phyloP scores from a whole-genome alignment of 2,888 invertebrate species.

The Andrena bicolor region DNA sequence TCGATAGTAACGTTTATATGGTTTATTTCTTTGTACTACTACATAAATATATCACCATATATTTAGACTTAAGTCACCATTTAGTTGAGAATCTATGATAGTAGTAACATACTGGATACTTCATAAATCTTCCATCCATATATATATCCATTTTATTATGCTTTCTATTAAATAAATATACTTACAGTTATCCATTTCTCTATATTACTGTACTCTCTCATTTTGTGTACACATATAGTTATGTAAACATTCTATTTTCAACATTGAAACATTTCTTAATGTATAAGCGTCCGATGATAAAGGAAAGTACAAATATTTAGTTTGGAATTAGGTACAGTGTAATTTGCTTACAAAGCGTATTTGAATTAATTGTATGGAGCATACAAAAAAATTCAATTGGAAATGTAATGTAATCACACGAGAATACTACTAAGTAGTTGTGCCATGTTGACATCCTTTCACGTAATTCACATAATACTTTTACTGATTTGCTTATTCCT shows the following conservation, averaged over 20 bases:
- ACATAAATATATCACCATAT: constrained; percentile 67
- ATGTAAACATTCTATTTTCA: constrained; percentile 42
- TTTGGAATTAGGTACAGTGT: constrained; percentile 48
- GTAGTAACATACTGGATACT: constrained; percentile 53
- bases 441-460: constrained; percentile 49
- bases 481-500: constrained; percentile 18
- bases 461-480: constrained; percentile 26
- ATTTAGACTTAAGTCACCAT: constrained; percentile 61
- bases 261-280: constrained; percentile 35
- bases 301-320: constrained; percentile 53
- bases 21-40: constrained; percentile 56
- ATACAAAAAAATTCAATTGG: constrained; percentile 41
- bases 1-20: constrained; percentile 43
- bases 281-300: constrained; percentile 40
- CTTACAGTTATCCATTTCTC: constrained; percentile 61
- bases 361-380: constrained; percentile 30
- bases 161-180: constrained; percentile 70
- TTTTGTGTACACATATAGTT: constrained; percentile 46
- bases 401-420: constrained; percentile 59
- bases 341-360: constrained; percentile 27
- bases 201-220: constrained; percentile 52
- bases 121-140: constrained; percentile 56
- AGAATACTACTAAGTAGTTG: constrained; percentile 53
- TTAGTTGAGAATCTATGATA: constrained; percentile 50
- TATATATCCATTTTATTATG: constrained; percentile 51